phyloP scores from a whole-genome alignment of 1,140 invertebrate genomes.

The Diachasma alloeum region DNA sequence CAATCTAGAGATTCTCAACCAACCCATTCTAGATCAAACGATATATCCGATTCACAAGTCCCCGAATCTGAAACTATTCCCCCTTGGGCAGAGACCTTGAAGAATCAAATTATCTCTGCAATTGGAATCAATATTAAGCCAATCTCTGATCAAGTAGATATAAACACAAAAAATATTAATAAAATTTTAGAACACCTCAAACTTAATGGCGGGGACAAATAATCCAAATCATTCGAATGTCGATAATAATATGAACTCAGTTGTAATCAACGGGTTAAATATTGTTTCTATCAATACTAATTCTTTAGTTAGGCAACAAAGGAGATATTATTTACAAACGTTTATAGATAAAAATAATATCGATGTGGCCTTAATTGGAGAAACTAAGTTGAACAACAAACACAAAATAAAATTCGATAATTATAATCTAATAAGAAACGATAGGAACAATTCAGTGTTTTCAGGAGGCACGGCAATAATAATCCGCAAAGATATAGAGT shows the following conservation, averaged over 20 bases:
- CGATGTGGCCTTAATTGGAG: slow-evolving; percentile 9
- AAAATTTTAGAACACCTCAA: neutral
- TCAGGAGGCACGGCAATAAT: slow-evolving; percentile 24
- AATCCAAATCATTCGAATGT: too few relatives aligned
- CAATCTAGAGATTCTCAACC: too few relatives aligned
- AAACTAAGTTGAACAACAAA: slow-evolving; percentile 13
- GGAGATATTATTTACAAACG: neutral
- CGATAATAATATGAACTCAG: neutral
- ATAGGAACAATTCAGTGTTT: slow-evolving; percentile 12
- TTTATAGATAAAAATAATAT: slow-evolving; percentile 14
- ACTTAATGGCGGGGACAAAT: neutral
- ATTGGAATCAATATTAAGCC: too few relatives aligned
- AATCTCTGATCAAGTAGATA: too few relatives aligned
- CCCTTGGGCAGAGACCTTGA: too few relatives aligned
- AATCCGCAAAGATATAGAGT: neutral
- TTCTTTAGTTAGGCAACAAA: neutral
- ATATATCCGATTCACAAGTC: too few relatives aligned
- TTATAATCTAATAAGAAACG: slow-evolving; percentile 19
- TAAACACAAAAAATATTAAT: neutral
- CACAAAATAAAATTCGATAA: slow-evolving; percentile 18
- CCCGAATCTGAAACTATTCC: too few relatives aligned
- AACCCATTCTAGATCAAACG: too few relatives aligned
- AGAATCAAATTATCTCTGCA: too few relatives aligned
- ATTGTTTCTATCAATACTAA: slow-evolving; percentile 22
- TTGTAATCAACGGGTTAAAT: neutral